These are phyloP conservation scores for Atopsyche davidsoni DNA, from an alignment of 1,140 invertebrate species.

Conservation along the genomic window DNA sequence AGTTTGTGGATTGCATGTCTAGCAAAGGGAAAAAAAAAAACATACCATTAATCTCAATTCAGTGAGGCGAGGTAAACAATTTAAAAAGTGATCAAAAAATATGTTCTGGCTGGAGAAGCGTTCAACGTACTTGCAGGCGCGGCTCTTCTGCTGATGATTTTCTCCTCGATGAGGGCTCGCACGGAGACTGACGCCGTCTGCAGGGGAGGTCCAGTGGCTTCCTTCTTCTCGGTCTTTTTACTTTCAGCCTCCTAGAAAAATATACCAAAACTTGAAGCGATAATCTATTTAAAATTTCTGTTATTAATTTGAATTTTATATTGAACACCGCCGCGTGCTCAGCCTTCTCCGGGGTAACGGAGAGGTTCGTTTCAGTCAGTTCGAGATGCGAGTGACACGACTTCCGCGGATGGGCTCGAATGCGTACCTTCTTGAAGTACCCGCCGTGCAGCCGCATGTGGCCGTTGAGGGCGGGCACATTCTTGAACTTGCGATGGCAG, in stretches of 20 bases:
- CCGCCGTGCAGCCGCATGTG: slow-evolving; percentile 96
- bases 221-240: slow-evolving; percentile 81
- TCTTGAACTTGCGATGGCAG: slow-evolving; percentile 92
- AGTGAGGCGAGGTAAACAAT: too few relatives aligned
- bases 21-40: too few relatives aligned
- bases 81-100: too few relatives aligned
- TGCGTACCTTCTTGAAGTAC: slow-evolving; percentile 85
- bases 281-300: neutral
- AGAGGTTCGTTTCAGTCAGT: too few relatives aligned
- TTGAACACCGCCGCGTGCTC: neutral
- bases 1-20: too few relatives aligned
- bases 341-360: too few relatives aligned
- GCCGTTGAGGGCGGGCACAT: slow-evolving; percentile 92
- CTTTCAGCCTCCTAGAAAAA: slow-evolving; percentile 69
- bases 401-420: too few relatives aligned
- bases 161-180: slow-evolving; percentile 82
- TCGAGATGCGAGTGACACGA: too few relatives aligned
- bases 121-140: slow-evolving; percentile 35
- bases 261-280: too few relatives aligned
- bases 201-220: slow-evolving; percentile 68
- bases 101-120: too few relatives aligned
- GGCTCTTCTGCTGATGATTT: slow-evolving; percentile 78
- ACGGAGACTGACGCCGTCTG: slow-evolving; percentile 85
- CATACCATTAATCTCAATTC: too few relatives aligned
- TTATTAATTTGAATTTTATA: neutral